These are phyloP conservation scores for Gavialis gangeticus DNA, from an alignment of 2,113 vertebrate genomes.

Conservation along the genomic window DNA sequence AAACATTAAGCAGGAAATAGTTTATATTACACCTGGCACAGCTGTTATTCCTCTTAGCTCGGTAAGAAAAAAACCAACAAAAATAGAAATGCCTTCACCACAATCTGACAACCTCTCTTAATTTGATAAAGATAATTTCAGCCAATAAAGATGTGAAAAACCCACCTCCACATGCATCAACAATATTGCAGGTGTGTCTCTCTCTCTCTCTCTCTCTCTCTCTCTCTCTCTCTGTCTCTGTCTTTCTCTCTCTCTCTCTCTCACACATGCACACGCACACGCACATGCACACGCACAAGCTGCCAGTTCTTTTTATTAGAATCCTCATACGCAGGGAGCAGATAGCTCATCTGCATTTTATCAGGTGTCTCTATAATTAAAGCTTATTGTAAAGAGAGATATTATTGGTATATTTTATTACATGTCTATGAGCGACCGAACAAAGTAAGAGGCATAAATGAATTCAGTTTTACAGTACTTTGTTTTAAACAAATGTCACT, in stretches of 20 bases:
- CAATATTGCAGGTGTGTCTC: slow-evolving; percentile 38
- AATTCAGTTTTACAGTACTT: slow-evolving; percentile 81
- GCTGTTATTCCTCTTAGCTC: background rate
- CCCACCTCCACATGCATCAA: slow-evolving; percentile 67
- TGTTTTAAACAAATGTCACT: slow-evolving; percentile 83
- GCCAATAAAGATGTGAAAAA: slow-evolving; percentile 64
- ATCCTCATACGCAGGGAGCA: slow-evolving; percentile 64
- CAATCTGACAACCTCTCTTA: slow-evolving; percentile 1
- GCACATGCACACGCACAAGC: slow-evolving; percentile 8
- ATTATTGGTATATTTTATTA: slow-evolving; percentile 82
- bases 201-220: background rate
- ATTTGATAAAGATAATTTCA: slow-evolving; percentile 58
- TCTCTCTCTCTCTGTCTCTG: background rate
- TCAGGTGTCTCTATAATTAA: slow-evolving; percentile 82
- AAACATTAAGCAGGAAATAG: background rate
- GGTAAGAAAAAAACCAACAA: background rate
- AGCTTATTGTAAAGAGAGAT: slow-evolving; percentile 80
- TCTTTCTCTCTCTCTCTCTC: background rate
- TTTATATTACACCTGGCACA: background rate
- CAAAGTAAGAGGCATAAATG: slow-evolving; percentile 81
- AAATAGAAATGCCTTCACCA: background rate
- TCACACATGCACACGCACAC: background rate
- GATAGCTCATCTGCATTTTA: slow-evolving; percentile 82
- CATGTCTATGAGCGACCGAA: slow-evolving; percentile 74
- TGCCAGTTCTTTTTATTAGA: slow-evolving; percentile 74